Evolutionary conservation across 2,888 invertebrate species (phyloP).

Genomic region (Synanthedon vespiformis): DNA sequence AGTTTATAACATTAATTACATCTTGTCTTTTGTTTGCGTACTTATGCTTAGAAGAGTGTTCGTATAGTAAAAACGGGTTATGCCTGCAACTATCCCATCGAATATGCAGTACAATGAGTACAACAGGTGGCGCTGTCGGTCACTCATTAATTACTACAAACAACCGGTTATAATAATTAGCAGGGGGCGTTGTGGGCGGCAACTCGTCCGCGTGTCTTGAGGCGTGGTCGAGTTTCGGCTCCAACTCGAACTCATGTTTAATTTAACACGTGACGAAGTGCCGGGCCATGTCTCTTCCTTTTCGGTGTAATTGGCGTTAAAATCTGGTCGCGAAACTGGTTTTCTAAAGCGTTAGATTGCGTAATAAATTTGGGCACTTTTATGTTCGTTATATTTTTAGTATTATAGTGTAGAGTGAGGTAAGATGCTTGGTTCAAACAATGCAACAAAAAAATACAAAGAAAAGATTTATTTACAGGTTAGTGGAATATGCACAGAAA

Average conservation of each 20-base stretch:
- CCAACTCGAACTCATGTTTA: constrained; percentile 22
- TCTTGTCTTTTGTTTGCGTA: too few species aligned
- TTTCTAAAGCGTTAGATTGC: not conserved
- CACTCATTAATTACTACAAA: constrained; percentile 56
- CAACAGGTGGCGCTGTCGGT: constrained; percentile 54
- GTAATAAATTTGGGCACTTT: too few species aligned
- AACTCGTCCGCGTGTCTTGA: constrained; percentile 15
- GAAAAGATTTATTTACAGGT: too few species aligned
- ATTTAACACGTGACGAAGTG: constrained; percentile 24
- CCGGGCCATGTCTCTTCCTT: constrained; percentile 1
- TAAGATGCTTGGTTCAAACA: too few species aligned
- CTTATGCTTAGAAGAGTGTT: too few species aligned
- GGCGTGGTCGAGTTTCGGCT: constrained; percentile 39
- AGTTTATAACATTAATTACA: too few species aligned
- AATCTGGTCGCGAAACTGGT: not conserved
- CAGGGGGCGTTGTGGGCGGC: constrained; percentile 58
- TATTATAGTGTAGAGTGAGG: too few species aligned
- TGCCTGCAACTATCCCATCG: not conserved
- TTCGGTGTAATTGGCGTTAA: not conserved
- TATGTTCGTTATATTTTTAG: too few species aligned
- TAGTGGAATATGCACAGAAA: too few species aligned
- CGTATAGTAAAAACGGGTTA: not conserved
- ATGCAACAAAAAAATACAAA: too few species aligned
- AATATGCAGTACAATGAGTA: not conserved
- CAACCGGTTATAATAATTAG: constrained; percentile 68